Conservation (phyloP, 2,113 vertebrate species). For the Hyaena hyaena region DNA sequence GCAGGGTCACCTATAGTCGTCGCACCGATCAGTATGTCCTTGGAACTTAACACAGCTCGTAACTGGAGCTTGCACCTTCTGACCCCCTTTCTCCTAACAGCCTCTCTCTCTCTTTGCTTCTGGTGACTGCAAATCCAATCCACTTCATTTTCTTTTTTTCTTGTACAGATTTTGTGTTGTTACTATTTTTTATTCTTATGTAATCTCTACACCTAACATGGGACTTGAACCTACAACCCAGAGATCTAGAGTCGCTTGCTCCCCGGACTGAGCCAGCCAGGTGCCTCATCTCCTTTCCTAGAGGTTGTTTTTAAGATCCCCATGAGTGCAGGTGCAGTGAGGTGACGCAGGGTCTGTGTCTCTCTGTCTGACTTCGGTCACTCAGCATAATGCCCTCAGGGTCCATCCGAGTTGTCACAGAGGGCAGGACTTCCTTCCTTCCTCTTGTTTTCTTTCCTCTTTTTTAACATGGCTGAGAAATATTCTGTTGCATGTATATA, state of each 20-base stretch:
- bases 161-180: neutral
- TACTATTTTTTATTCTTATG: neutral
- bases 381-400: neutral
- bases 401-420: neutral
- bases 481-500: neutral
- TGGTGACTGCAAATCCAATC: neutral
- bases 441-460: neutral
- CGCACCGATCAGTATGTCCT: fast-evolving
- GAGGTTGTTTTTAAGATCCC: neutral
- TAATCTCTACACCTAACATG: neutral
- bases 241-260: neutral
- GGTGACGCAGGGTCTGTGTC: neutral
- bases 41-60: no score
- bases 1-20: neutral
- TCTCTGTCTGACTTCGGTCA: neutral
- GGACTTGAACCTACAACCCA: neutral
- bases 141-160: no score
- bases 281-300: neutral
- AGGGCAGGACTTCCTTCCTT: neutral
- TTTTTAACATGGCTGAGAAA: neutral
- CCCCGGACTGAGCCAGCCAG: neutral
- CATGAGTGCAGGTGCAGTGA: no score
- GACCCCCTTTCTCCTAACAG: neutral
- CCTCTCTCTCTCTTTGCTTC: neutral
- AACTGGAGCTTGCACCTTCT: neutral